phyloP scores from a whole-genome alignment of 2,113 vertebrate species.

The Pachyramphus minor region DNA sequence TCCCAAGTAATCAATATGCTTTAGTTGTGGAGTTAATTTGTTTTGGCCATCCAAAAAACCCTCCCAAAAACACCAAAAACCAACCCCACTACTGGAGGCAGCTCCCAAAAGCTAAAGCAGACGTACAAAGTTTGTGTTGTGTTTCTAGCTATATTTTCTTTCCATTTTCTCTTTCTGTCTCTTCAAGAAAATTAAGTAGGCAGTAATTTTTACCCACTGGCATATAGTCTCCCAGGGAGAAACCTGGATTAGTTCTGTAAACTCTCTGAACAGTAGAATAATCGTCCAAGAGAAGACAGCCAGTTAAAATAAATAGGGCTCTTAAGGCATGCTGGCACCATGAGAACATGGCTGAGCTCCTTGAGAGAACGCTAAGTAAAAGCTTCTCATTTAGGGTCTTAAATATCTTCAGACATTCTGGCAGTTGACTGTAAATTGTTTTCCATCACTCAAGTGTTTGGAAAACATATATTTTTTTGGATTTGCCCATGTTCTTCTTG shows the following conservation, averaged over 20 bases:
- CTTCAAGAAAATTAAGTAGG: neutral
- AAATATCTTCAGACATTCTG: conserved; percentile 17
- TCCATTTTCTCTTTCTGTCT: neutral
- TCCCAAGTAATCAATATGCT: neutral
- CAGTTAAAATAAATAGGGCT: conserved; percentile 28
- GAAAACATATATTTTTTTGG: neutral
- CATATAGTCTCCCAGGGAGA: neutral
- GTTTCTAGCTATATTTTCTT: neutral
- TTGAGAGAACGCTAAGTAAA: neutral
- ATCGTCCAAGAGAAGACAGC: neutral
- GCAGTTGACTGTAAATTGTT: neutral
- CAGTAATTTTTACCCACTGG: conserved; percentile 1
- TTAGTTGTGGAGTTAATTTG: neutral
- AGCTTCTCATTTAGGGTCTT: neutral
- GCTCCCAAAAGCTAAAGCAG: neutral
- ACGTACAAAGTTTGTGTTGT: fast-evolving
- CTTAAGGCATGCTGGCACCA: neutral
- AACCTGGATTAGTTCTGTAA: conserved; percentile 8
- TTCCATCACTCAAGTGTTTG: neutral
- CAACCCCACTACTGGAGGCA: neutral
- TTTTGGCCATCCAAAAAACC: neutral
- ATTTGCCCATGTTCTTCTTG: neutral
- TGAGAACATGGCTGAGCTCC: neutral
- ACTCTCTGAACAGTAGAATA: neutral
- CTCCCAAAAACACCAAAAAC: fast-evolving